Evolutionary conservation across 2,888 invertebrate species (phyloP), one percentile per base, ranked within the genome.

Genomic region (Branchellion lobata): DNA sequence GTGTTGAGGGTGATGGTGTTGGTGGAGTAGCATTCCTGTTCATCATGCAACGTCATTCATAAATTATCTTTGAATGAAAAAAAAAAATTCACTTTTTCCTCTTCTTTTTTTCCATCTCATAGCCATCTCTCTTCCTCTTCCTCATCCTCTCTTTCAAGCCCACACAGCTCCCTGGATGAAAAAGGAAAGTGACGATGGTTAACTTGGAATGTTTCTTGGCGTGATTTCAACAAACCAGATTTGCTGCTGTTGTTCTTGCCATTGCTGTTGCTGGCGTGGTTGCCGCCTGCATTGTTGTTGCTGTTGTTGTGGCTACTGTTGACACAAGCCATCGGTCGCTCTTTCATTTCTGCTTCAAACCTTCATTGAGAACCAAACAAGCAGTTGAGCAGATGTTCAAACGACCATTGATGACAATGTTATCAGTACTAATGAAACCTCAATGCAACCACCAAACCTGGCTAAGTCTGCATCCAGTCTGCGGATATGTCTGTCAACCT

Each of bases 291-390:
- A 34, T 2, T 65, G 33, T 33, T 77, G n/a, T 18, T n/a, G 21
- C n/a, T 34, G 65, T n/a, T 77, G 3, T 34, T 65, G 24, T 31
- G 24, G 53, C 21, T 31, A 8, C 24, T 75, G 14, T 29, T 53
- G 24, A 47, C 53, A 14, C 57, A 27, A 14, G 65, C 18, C 40
- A 93, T 89, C 1, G 94, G 93, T 89, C 96, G 96, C 86, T 97
- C 96, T 87, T 96, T 96, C 85, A 97, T 93, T 88, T 97, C 96
- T 0, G 95, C 93, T 88, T 98, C 97, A 87, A 98, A 98, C 81
- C 82, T 53, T 40, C 18, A n/a, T n/a, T n/a, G n/a, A n/a, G n/a
- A n/a, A n/a, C n/a, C n/a, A n/a, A n/a, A n/a, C n/a, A n/a, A n/a
- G n/a, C n/a, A n/a, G n/a, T n/a, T n/a, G n/a, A n/a, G n/a, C n/a